A percentile compares a stretch with the other conserved stretches of the same genome.
These are phyloP conservation scores for Thripadectes ignobilis DNA, from an alignment of 2,797 vertebrate species.

Conservation along the genomic window DNA sequence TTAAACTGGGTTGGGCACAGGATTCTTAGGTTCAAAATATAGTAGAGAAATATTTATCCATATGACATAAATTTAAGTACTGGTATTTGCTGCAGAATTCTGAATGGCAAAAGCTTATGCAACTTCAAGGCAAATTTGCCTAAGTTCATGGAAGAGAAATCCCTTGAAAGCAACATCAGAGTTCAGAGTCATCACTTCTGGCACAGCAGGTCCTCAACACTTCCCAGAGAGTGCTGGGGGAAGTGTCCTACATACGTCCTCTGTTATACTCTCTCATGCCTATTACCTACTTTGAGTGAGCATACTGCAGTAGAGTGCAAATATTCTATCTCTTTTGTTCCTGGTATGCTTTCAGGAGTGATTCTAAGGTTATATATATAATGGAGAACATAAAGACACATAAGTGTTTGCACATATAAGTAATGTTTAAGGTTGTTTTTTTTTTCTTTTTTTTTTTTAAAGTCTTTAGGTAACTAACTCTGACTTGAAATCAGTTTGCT, in stretches of 20 bases:
- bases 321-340: neutral
- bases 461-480: neutral
- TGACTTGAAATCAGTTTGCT: neutral
- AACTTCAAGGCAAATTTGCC: neutral
- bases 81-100: neutral
- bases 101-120: neutral
- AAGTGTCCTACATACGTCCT: neutral
- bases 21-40: neutral
- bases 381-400: neutral
- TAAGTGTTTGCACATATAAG: neutral
- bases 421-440: neutral
- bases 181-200: neutral
- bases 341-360: neutral
- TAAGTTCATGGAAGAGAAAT: neutral
- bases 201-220: neutral
- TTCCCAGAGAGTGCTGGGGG: neutral
- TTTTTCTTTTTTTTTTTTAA: neutral
- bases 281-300: neutral
- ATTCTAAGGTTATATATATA: neutral
- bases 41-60: neutral
- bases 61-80: neutral
- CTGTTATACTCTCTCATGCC: neutral
- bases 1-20: accelerated
- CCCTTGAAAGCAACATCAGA: neutral
- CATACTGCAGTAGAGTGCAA: accelerated